phyloP scores from a whole-genome alignment of 2,113 vertebrate species.

The Notechis scutatus region DNA sequence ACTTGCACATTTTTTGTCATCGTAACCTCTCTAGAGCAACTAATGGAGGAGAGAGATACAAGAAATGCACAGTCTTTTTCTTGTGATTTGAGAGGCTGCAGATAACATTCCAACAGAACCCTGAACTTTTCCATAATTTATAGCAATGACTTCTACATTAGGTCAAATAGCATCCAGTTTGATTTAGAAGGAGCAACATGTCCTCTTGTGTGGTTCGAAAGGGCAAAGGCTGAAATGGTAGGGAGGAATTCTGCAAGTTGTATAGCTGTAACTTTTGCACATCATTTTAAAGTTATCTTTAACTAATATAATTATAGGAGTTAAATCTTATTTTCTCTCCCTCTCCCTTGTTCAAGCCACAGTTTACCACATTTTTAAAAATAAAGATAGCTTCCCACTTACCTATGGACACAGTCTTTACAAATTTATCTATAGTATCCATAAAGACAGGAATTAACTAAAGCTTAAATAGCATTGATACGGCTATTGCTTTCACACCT shows the following conservation, averaged over 20 bases:
- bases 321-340: not conserved
- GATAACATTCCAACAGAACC: slow-evolving; percentile 5
- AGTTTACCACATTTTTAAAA: not conserved
- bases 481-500: not conserved
- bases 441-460: not conserved
- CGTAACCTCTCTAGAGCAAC: slow-evolving; percentile 10
- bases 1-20: slow-evolving; percentile 39
- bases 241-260: not conserved
- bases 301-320: not conserved
- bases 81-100: slow-evolving; percentile 13
- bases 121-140: slow-evolving; percentile 26
- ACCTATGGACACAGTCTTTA: not conserved
- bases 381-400: not conserved
- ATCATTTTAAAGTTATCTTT: not conserved
- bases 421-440: not conserved
- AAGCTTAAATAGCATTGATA: not conserved
- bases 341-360: not conserved
- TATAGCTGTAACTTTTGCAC: not conserved
- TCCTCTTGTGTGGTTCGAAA: slow-evolving; percentile 38
- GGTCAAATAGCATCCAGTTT: slow-evolving; percentile 37
- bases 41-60: not conserved
- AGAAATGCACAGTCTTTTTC: slow-evolving; percentile 12
- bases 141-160: slow-evolving; percentile 34
- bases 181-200: slow-evolving; percentile 48
- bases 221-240: slow-evolving; percentile 5